phyloP scores from a whole-genome alignment of 2,797 vertebrate species.

The Hipposideros larvatus region DNA sequence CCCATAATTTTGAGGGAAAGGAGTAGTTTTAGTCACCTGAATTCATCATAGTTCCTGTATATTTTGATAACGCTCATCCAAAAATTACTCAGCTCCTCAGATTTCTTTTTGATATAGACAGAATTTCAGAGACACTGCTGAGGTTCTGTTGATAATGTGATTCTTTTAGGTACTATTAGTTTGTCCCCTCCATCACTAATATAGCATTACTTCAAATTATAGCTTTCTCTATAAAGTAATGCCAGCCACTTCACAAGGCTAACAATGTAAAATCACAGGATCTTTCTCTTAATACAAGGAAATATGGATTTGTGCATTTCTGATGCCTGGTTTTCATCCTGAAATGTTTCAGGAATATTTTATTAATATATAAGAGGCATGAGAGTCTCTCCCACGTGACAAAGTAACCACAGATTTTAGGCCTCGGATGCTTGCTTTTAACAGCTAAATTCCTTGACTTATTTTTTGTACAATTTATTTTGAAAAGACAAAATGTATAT shows the following conservation, averaged over 20 bases:
- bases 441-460: neutral
- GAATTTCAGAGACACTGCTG: neutral
- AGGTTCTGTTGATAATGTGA: neutral
- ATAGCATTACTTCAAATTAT: neutral
- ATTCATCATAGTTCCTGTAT: neutral
- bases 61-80: neutral
- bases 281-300: neutral
- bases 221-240: constrained; percentile 43
- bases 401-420: constrained; percentile 35
- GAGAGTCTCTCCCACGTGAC: neutral
- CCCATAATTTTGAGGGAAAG: neutral
- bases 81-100: neutral
- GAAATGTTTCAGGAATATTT: constrained; percentile 58
- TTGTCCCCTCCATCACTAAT: neutral
- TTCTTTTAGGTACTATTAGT: neutral
- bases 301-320: constrained; percentile 24
- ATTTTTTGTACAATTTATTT: neutral
- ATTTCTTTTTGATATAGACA: neutral
- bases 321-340: constrained; percentile 56
- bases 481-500: neutral
- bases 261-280: neutral
- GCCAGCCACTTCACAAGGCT: constrained; percentile 32
- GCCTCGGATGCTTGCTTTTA: neutral
- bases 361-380: constrained; percentile 49
- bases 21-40: neutral